Evolutionary conservation across 2,113 vertebrate genomes (phyloP).

Genomic region (Vidua chalybeata): DNA sequence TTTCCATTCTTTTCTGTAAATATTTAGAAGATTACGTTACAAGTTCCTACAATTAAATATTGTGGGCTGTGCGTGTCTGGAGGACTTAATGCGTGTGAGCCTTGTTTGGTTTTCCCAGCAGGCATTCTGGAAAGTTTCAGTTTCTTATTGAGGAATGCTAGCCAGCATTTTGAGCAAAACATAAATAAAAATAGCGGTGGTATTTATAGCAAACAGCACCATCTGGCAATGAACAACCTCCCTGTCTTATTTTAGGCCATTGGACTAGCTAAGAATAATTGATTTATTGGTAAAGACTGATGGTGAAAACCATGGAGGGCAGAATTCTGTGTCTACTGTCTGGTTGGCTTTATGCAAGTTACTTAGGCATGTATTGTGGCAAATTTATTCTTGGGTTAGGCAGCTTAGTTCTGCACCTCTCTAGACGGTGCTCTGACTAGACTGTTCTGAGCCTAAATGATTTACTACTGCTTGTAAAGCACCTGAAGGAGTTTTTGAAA

Average conservation of each 20-base stretch:
- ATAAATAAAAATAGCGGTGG: not conserved
- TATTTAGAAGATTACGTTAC: not conserved
- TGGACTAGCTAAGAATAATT: not conserved
- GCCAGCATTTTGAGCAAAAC: not conserved
- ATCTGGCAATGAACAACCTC: not conserved
- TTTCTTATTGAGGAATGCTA: not conserved
- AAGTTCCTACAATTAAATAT: not conserved
- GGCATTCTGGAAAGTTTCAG: not conserved
- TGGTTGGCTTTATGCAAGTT: not conserved
- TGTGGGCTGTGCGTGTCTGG: not conserved
- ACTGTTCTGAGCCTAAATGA: not conserved
- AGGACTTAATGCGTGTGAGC: not conserved
- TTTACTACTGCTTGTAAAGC: not conserved
- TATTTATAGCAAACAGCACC: slow-evolving; percentile 11
- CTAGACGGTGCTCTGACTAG: not conserved
- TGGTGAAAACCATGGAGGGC: not conserved
- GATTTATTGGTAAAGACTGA: not conserved
- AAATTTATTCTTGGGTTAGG: not conserved
- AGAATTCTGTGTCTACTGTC: not conserved
- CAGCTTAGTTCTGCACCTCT: not conserved
- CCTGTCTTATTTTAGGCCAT: not conserved
- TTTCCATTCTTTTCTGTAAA: not conserved
- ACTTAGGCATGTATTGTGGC: not conserved
- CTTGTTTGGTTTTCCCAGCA: not conserved
- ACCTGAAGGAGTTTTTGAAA: not conserved